Base-by-base conservation (phyloP, 2,113 vertebrate species). In the Mastomys coucha region DNA sequence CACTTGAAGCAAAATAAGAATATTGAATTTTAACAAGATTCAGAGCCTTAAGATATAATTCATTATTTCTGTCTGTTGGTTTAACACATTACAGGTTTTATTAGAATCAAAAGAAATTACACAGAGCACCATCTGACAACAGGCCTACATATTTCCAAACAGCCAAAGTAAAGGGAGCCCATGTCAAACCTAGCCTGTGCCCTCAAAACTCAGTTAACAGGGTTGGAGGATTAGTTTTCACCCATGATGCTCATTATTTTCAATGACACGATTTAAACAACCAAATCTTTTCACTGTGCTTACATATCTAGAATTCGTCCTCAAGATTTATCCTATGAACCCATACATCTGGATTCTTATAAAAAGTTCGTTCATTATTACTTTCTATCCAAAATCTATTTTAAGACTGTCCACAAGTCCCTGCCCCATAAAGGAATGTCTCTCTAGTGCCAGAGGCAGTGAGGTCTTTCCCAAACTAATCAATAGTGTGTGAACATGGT, bases 21-120 rank as follows among this genome's bases (percentile, higher is more conserved):
- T 22, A 73, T 93, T 33, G 67, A 87, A 80, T 73, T 76, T 39
- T 53, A 70, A 16, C 63, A 75, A 91, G 89, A 91, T 78, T 58
- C 24, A 92, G 85, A 91, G 67, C 39, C 60, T 69, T 92, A 49
- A 93, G 87, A 84, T 19, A 72, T 58, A 92, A 95, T 85, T 58
- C 17, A 56, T 82, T 88, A 16, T 72, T 96, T 89, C 51, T 91
- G 1, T 78, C 53, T 69, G 7, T 49, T 24, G 22, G 78, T 49
- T 75, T 69, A 88, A 97, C 92, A 89, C 11, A 86, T 91, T 75
- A 63, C 49, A 96, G 70, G 70, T 56, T 80, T 91, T 49, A 65
- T 45, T 81, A 77, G 20, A 89, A 22, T 65, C 65, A 82, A 73
- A 91, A 91, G 28, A 94, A 87, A 93, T 13, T 82, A 22, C 33